These are phyloP conservation scores for Eurosta solidaginis DNA, from an alignment of 1,140 invertebrate species.

Conservation along the genomic window DNA sequence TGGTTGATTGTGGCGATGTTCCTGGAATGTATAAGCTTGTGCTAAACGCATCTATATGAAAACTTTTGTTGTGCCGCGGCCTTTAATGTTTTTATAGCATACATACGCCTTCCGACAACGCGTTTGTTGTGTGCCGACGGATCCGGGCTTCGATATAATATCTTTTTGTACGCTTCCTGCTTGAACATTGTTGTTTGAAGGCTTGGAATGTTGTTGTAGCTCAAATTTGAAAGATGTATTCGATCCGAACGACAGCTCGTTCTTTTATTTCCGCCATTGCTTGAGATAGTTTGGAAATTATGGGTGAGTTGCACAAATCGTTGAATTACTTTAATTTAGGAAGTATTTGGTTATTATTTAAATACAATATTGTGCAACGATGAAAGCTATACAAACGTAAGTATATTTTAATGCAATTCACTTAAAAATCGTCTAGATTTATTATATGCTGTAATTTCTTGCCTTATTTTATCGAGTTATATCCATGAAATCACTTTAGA, in stretches of 20 bases:
- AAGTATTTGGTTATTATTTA: neutral
- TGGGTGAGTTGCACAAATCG: constrained; percentile 56
- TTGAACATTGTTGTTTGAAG: neutral
- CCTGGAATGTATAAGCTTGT: too few relatives aligned
- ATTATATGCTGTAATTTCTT: too few relatives aligned
- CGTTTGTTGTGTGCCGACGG: too few relatives aligned
- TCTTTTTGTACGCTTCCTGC: neutral
- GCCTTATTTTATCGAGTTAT: neutral
- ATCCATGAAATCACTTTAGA: neutral
- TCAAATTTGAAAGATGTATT: constrained; percentile 27
- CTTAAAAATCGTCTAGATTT: neutral
- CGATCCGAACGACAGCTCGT: constrained; percentile 37
- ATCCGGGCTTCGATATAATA: too few relatives aligned
- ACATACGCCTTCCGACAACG: too few relatives aligned
- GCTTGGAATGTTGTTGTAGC: constrained; percentile 9
- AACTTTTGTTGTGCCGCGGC: too few relatives aligned
- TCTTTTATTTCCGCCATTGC: constrained; percentile 60
- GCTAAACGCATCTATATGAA: too few relatives aligned
- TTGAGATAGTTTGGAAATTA: constrained; percentile 58
- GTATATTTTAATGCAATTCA: neutral
- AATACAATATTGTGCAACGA: neutral
- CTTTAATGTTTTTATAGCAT: too few relatives aligned
- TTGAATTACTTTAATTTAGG: constrained; percentile 20
- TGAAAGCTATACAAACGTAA: neutral
- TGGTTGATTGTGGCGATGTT: too few relatives aligned